Evolutionary conservation across 2,888 invertebrate species (phyloP), one percentile per base, ranked within the genome.

Genomic region (Chrysolina haemoptera): DNA sequence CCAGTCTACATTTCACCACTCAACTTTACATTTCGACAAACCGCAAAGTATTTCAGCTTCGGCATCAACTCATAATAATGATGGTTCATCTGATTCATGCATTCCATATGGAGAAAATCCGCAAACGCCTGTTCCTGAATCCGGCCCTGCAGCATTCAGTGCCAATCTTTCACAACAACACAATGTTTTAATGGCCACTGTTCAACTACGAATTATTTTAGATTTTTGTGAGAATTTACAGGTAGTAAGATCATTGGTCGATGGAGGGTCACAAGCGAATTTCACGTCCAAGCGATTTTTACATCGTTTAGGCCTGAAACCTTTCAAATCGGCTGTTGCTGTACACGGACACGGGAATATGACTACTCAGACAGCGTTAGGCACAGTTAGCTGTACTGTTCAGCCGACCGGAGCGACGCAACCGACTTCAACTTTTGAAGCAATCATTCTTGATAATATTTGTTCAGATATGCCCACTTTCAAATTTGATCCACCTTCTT

Each of bases 1-100:
- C 16, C 16, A 50, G 8, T 50, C 50, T 18, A 16, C 65, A n/a
- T 48, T 65, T 48, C 65, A 65, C 48, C 65, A 46, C 16, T 65
- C 65, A 46, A 65, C 65, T 20, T 48, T 48, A 48, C 48, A 65
- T 65, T 65, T 48, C 10, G 48, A 65, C 27, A 48, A 65, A 65
- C 65, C 48, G 65, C 65, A 22, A 48, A 27, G 27, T 27, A 27
- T 1, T 27, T 48, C 8, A 22, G 18, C 43, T 65, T 27, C 27
- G n/a, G 20, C 20, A 22, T 27, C 27, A 41, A 18, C 43, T 43
- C 64, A 9, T 20, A 64, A 18, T 43, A 43, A 8, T 43, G 64
- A 40, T 16, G 40, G 2, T 27, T 27, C 14, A 40, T 46, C 64
- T 9, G 20, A 64, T 1, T 5, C 1, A 3, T 27, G 5, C 5